A percentile compares a stretch with the other conserved stretches of the same genome.
phyloP scores from a whole-genome alignment of 2,888 invertebrate genomes.

The Neocrepidodera transversa region DNA sequence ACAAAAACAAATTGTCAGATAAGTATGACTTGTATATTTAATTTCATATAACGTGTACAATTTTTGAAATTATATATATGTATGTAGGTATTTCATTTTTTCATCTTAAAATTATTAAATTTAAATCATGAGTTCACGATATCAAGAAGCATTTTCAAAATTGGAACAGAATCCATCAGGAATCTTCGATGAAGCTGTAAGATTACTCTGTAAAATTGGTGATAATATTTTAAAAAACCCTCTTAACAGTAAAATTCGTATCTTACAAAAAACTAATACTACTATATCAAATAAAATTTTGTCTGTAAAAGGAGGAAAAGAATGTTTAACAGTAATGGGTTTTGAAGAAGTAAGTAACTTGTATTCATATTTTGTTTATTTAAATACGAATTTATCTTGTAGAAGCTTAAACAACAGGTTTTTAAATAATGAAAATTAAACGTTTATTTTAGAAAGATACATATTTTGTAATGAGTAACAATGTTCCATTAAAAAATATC shows the following conservation, averaged over 20 bases:
- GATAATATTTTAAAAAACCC: constrained; percentile 53
- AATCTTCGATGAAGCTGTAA: constrained; percentile 38
- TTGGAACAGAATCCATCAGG: constrained; percentile 34
- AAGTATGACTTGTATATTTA: constrained; percentile 6
- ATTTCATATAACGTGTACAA: neutral
- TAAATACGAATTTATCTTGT: too few relatives aligned
- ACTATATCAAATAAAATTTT: constrained; percentile 50
- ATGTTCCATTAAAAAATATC: constrained; percentile 31
- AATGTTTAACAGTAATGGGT: constrained; percentile 53
- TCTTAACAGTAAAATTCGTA: constrained; percentile 47
- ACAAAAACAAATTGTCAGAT: neutral
- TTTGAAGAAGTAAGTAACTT: constrained; percentile 52
- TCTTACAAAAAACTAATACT: constrained; percentile 50
- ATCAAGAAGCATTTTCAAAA: constrained; percentile 32
- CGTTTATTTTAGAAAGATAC: constrained; percentile 41
- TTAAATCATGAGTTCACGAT: constrained; percentile 29
- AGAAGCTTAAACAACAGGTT: too few relatives aligned
- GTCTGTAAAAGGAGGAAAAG: constrained; percentile 46
- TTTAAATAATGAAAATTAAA: too few relatives aligned
- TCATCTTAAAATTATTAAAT: neutral
- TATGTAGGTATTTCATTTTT: neutral
- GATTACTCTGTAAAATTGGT: constrained; percentile 50
- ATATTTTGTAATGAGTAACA: constrained; percentile 36
- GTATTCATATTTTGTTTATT: too few relatives aligned
- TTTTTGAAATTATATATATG: too few relatives aligned